These are phyloP conservation scores for Globodera rostochiensis DNA, from an alignment of 1,140 invertebrate species.

Conservation along the genomic window DNA sequence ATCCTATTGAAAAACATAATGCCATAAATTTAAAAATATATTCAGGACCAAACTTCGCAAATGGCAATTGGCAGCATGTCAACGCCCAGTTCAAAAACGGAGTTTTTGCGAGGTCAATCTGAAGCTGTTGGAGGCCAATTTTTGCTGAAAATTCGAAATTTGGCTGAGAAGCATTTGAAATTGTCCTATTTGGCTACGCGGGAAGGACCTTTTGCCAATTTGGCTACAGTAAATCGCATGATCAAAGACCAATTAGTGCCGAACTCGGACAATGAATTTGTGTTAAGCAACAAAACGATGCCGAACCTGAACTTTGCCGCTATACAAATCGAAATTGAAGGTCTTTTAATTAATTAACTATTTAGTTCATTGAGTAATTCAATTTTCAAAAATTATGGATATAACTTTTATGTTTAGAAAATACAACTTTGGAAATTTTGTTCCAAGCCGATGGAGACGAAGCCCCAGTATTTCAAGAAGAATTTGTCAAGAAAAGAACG, in stretches of 20 bases:
- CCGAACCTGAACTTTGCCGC: conserved; percentile 26
- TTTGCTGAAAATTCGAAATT: background rate
- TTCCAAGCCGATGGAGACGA: conserved; percentile 23
- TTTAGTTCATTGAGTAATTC: background rate
- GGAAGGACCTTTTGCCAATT: conserved; percentile 17
- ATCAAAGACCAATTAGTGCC: background rate
- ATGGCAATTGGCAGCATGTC: background rate
- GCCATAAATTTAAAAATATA: too few relatives aligned
- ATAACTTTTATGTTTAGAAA: conserved; percentile 13
- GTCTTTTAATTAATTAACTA: background rate
- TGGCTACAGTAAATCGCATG: background rate
- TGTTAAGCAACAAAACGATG: background rate
- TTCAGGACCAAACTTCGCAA: background rate
- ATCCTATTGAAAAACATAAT: too few relatives aligned
- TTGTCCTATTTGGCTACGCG: background rate
- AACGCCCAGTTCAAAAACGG: background rate
- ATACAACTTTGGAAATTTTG: conserved; percentile 20
- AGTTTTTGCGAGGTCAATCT: conserved; percentile 5
- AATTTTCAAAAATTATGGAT: background rate
- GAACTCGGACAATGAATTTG: conserved; percentile 15
- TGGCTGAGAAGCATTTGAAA: background rate
- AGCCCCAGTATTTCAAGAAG: background rate
- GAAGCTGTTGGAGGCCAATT: conserved; percentile 22
- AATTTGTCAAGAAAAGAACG: background rate
- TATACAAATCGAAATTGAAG: conserved; percentile 22